phyloP scores from a whole-genome alignment of 2,888 invertebrate species.

The Cynaeus angustus region DNA sequence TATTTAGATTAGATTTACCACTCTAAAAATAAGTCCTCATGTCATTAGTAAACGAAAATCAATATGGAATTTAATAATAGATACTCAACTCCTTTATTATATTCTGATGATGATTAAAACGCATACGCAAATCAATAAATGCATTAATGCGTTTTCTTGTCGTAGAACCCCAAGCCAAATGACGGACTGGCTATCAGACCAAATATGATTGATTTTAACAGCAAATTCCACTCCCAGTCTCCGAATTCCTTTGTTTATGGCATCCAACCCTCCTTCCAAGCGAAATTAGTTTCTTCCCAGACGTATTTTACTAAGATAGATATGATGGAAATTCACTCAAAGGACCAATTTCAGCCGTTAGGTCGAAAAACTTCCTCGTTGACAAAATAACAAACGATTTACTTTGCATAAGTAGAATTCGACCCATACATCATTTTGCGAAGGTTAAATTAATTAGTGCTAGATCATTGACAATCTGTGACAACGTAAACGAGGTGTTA shows the following conservation, averaged over 20 bases:
- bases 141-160: no score
- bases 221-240: neutral
- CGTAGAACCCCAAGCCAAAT: neutral
- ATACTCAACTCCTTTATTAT: no score
- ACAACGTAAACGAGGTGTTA: constrained; percentile 15
- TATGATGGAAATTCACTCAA: no score
- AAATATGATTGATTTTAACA: constrained; percentile 1
- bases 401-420: neutral
- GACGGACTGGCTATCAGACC: neutral
- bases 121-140: no score
- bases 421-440: constrained; percentile 4
- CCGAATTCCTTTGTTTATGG: constrained; percentile 1
- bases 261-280: neutral
- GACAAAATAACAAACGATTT: no score
- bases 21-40: no score
- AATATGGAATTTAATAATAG: no score
- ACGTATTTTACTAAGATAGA: no score
- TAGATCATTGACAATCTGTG: constrained; percentile 21
- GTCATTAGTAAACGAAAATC: no score
- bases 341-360: no score
- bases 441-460: constrained; percentile 26
- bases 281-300: neutral
- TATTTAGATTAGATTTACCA: no score
- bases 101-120: no score
- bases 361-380: neutral